Conservation (phyloP, 2,888 invertebrate species). For the Hoplodrina blanda region DNA sequence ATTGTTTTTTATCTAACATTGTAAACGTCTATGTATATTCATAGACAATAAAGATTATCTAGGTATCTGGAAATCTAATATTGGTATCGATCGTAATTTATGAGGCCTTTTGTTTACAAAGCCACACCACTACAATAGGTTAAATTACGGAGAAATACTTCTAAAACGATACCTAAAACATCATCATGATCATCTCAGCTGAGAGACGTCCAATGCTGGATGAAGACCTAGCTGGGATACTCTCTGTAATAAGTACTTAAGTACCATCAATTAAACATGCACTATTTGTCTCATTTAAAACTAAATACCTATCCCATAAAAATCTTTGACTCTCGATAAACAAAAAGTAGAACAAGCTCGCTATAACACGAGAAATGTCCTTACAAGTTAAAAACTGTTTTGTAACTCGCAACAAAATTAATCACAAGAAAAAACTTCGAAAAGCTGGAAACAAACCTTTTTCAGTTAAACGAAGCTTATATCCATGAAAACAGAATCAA, state of each 20-base stretch:
- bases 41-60: no score
- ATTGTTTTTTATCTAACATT: background rate
- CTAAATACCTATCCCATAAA: conserved; percentile 22
- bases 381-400: conserved; percentile 55
- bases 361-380: conserved; percentile 38
- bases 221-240: no score
- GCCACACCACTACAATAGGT: no score
- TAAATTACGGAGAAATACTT: no score
- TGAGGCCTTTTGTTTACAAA: no score
- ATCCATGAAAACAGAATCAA: conserved; percentile 51
- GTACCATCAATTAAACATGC: background rate
- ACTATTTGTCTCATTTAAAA: conserved; percentile 33
- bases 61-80: no score
- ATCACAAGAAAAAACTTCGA: conserved; percentile 49
- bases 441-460: conserved; percentile 48
- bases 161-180: no score
- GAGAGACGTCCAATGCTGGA: no score
- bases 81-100: no score
- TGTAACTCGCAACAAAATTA: conserved; percentile 50
- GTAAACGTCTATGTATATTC: background rate
- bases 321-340: conserved; percentile 1
- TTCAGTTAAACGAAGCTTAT: conserved; percentile 48
- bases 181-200: no score
- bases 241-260: no score
- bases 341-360: conserved; percentile 26